Base-by-base conservation (phyloP, 2,888 invertebrate species). In the Agrotis segetum region DNA sequence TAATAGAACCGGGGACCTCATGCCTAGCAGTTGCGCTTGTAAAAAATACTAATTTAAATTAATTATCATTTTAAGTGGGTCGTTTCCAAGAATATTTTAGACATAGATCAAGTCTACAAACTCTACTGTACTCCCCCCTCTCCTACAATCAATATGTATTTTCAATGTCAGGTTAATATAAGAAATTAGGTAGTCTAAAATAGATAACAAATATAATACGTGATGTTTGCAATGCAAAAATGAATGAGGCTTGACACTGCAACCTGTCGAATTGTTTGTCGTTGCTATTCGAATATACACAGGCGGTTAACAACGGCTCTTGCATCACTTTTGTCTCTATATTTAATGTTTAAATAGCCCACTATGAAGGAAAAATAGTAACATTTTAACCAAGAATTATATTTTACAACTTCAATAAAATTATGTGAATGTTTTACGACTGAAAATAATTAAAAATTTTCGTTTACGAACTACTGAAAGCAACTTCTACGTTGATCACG, bases 211-310 rank as follows among this genome's bases (percentile, higher is more conserved):
- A 59, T 11, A 40, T 40, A 40, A 40, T 7, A 24, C 17, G 66
- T 14, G 0, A 1, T 1, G 13, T 49, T 55, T 16, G 3, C 1
- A 9, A 24, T 19, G 6, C 3, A 50, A 52, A 52, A 14, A 52
- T 44, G 14, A n/a, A 19, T 14, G 13, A 34, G 14, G 4, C 17
- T 53, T 40, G n/a, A 11, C 47, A 63, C 16, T 21, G 73, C 79
- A 78, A 67, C 29, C 13, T 11, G 16, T 6, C 24, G 4, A 29
- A 56, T 1, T 7, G 9, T 9, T 50, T 0, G 1, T 52, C 9
- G 60, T 77, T 78, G 77, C 77, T 67, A 64, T 78, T 17, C 11
- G 1, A 21, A 0, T 53, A 2, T 21, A 1, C 4, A 0, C 46
- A 77, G 77, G 77, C 78, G 67, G 17, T 11, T 7, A n/a, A 13